Evolutionary conservation across 2,113 vertebrate genomes (phyloP), one percentile per base, ranked within the genome.

Genomic region (Procavia capensis): DNA sequence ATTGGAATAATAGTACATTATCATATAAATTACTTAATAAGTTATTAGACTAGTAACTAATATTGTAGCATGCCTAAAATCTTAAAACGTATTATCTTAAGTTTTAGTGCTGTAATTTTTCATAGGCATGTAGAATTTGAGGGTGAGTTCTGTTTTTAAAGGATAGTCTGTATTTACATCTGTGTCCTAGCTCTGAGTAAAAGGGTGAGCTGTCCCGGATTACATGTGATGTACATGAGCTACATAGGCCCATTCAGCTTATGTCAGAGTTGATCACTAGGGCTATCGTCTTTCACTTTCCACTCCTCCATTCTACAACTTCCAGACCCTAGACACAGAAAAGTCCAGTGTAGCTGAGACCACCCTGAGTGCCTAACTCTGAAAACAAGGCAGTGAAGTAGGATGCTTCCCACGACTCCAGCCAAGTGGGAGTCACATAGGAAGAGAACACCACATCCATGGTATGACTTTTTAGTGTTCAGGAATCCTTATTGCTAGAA

Each of bases 51-150:
- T 88, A 74, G 54, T 86, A 95, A 93, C 17, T 59, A 39, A 59
- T 90, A 2, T 81, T 72, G 74, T 80, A 78, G 57, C 27, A 87
- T 83, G 20, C 29, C 25, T 66, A 66, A 85, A 76, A 86, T 90
- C 39, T 85, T 96, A 95, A 86, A 89, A 17, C 27, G 3, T 88
- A 61, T 68, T 85, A 47, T 61, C n/a, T 85, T 79, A 14, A 93
- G 59, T 91, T 79, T 93, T 93, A 95, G 47, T 93, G 41, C 36
- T 95, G 16, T 87, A 36, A 43, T 87, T 74, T 95, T 87, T 87
- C 63, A 74, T 64, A 87, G 92, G 63, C 57, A 90, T 90, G 13
- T 94, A 78, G 57, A 64, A 64, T 86, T 92, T 92, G 85, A 81
- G 85, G 75, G n/a, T 89, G 41, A 68, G 85, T 92, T 85, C 68